Evolutionary conservation across 2,888 invertebrate genomes (phyloP), one percentile per base, ranked within the genome.

Genomic region (Spilarctia lutea): DNA sequence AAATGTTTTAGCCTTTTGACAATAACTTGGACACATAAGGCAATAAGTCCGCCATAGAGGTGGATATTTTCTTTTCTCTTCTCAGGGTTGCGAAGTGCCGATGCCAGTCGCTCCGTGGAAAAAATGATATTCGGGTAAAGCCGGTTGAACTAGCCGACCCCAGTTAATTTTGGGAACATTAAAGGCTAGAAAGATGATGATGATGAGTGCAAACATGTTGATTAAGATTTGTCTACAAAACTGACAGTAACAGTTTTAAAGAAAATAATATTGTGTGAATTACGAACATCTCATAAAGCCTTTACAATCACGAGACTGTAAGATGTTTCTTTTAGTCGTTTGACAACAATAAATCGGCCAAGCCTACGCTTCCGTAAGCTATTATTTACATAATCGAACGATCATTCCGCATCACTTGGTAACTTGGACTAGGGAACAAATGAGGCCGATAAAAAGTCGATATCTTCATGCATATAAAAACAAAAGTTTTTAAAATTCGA

Each of bases 351-450:
- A 86, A 86, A 88, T 85, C 77, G 84, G 81, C 74, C 84, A 81
- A 77, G 90, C 94, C 94, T 92, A 93, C 94, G 92, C 92, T 92
- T 91, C 93, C 93, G 91, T 83, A 86, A 81, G 79, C 86, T 82
- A 86, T 86, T 88, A 89, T 88, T 92, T 91, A 90, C 90, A 90
- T 91, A 91, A 91, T 91, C 89, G 88, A 85, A 84, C 85, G 86
- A 91, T 92, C 89, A 90, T 93, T 92, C 91, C 92, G 92, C 93
- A 87, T 88, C 91, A 87, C 83, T 91, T 89, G 86, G 80, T 86
- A 88, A 84, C 85, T 86, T 86, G 83, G 83, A 76, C 68, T 80
- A 71, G 67, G 56, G 71, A 77, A 76, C 42, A 74, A 81, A 68
- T 71, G 70, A 77, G 73, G 76, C 73, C 66, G 79, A 78, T 72